Evolutionary conservation across 2,113 vertebrate genomes (phyloP), one percentile per base, ranked within the genome.

Genomic region (Microtus richardsoni): DNA sequence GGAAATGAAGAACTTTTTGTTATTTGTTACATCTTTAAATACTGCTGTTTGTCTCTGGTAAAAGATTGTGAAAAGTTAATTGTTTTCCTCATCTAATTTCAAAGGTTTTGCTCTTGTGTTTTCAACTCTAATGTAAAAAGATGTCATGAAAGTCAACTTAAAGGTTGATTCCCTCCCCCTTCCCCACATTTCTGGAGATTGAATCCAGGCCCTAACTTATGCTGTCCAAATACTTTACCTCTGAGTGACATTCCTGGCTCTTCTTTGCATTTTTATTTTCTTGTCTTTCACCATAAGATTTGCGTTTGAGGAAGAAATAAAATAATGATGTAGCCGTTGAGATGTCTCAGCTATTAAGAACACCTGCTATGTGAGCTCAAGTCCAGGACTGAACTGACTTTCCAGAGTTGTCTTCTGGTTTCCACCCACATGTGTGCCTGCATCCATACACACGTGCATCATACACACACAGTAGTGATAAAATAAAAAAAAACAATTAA

Each of bases 61-160:
- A 82, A 89, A 58, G 28, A 89, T 95, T 92, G 24, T 92, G 66
- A 97, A 88, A n/a, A 84, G 12, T 92, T 88, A 91, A 66, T 87
- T 87, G 44, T 88, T 95, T 94, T 87, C 52, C n/a, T 95, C 28
- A 82, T 73, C 4, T 41, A 79, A 85, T 89, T 89, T 96, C 94
- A 71, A 87, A 91, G 62, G 66, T 80, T 94, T 95, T 89, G 12
- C 66, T 83, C 26, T n/a, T 5, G 58, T 93, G 36, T 92, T 89
- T 91, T 91, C 9, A 33, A 91, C 28, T 6, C 1, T 91, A 44
- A 0, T 91, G 54, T 71, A 91, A 87, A 28, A 33, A 30, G 83
- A 79, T 96, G 62, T 30, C 2, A 2, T 94, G 84, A 91, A 82
- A 92, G 92, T 88, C 64, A 90, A 49, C 91, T 87, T 91, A 58